Evolutionary conservation across 1,140 invertebrate genomes (phyloP).

Genomic region (Adelges cooleyi): DNA sequence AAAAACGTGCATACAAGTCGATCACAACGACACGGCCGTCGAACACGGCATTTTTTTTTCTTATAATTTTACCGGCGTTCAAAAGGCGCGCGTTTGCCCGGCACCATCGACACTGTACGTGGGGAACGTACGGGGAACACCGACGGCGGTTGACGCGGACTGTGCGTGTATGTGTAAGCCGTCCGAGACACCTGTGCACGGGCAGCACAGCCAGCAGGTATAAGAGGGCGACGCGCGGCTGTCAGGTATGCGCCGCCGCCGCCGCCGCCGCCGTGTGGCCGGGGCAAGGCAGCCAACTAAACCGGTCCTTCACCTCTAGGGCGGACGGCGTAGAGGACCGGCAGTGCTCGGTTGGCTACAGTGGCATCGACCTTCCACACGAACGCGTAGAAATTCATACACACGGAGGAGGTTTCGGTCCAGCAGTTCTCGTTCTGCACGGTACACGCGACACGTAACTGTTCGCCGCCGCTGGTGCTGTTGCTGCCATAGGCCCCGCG

Average conservation of each 20-base stretch:
- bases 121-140: too few relatives aligned
- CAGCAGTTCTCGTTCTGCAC: conserved; percentile 27
- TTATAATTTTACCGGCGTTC: too few relatives aligned
- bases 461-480: not conserved
- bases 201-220: too few relatives aligned
- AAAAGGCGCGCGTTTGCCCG: too few relatives aligned
- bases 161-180: too few relatives aligned
- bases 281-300: conserved; percentile 19
- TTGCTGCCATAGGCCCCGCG: too few relatives aligned
- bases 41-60: too few relatives aligned
- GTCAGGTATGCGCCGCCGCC: not conserved
- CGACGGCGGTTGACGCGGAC: too few relatives aligned
- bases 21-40: too few relatives aligned
- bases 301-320: conserved; percentile 16
- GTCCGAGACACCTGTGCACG: too few relatives aligned
- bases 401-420: conserved; percentile 8
- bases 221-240: not conserved
- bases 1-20: too few relatives aligned
- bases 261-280: not conserved
- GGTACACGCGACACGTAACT: conserved; percentile 1
- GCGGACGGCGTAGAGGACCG: not conserved
- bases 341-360: conserved; percentile 13
- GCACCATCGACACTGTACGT: too few relatives aligned
- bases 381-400: not conserved
- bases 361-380: conserved; percentile 14